Conservation (phyloP, 2,797 vertebrate species). For the Xerus rutilus region DNA sequence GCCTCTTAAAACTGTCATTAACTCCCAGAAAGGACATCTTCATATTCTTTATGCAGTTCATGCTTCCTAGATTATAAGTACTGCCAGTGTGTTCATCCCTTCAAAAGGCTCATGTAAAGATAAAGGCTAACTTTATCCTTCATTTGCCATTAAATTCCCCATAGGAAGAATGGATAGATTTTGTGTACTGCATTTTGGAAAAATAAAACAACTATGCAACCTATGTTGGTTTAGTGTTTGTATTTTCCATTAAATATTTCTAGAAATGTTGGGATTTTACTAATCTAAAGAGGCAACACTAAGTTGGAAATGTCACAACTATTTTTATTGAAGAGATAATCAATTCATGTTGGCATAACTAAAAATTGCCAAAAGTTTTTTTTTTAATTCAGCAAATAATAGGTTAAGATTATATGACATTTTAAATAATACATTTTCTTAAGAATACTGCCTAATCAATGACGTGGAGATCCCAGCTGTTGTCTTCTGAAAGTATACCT, state of each 20-base stretch:
- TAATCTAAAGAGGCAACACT: slow-evolving; percentile 18
- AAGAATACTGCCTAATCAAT: slow-evolving; percentile 6
- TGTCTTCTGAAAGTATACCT: not conserved
- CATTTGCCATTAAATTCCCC: not conserved
- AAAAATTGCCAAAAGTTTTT: slow-evolving; percentile 15
- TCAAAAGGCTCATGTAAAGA: not conserved
- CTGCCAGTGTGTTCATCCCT: slow-evolving; percentile 14
- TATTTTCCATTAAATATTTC: slow-evolving; percentile 5
- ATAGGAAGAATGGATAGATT: not conserved
- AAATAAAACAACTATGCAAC: not conserved
- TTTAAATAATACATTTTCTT: not conserved
- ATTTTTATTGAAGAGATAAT: slow-evolving; percentile 49
- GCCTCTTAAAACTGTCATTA: slow-evolving; percentile 59
- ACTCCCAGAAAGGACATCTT: not conserved
- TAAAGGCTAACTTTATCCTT: not conserved
- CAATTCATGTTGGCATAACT: not conserved
- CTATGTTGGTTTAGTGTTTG: not conserved
- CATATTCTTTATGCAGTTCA: not conserved
- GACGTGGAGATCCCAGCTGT: not conserved
- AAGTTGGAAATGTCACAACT: slow-evolving; percentile 52
- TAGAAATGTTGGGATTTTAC: slow-evolving; percentile 34
- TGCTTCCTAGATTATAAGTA: not conserved
- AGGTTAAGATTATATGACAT: not conserved
- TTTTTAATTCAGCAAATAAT: not conserved
- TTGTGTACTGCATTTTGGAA: not conserved